phyloP scores from a whole-genome alignment of 2,113 vertebrate genomes.

The Polypterus senegalus region DNA sequence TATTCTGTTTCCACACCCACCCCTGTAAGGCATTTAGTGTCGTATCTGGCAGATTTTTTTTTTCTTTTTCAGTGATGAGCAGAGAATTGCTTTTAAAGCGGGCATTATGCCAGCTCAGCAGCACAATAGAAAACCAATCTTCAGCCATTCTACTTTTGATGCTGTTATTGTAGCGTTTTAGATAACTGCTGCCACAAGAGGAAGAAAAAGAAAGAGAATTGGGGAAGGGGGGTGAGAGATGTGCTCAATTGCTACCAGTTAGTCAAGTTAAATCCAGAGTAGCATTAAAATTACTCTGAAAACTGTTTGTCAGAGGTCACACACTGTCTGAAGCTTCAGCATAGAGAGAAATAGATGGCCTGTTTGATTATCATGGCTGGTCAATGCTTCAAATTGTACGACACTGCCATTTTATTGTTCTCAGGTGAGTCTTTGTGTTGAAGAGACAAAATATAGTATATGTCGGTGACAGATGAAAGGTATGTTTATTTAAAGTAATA shows the following conservation, averaged over 20 bases:
- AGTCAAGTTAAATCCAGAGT: constrained; percentile 78
- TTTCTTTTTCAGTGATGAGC: constrained; percentile 67
- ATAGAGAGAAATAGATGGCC: constrained; percentile 53
- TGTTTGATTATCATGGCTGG: constrained; percentile 56
- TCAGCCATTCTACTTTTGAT: constrained; percentile 79
- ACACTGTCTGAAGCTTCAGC: constrained; percentile 47
- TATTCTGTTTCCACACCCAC: constrained; percentile 28
- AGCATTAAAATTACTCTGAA: constrained; percentile 81
- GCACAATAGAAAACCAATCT: constrained; percentile 92
- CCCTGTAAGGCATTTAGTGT: constrained; percentile 72
- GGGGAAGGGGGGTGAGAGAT: constrained; percentile 37
- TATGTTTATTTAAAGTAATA: too few species aligned
- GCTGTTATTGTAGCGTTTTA: constrained; percentile 88
- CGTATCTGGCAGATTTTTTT: constrained; percentile 79
- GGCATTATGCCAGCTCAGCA: constrained; percentile 86
- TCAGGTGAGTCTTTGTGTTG: constrained; percentile 7
- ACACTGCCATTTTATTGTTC: constrained; percentile 65
- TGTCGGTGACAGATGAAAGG: too few species aligned
- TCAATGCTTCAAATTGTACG: constrained; percentile 66
- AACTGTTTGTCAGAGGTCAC: constrained; percentile 75
- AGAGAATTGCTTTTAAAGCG: constrained; percentile 90
- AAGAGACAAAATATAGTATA: too few species aligned
- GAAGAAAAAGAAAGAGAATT: constrained; percentile 12
- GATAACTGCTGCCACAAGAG: constrained; percentile 75
- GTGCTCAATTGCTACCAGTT: constrained; percentile 76